Base-by-base conservation (phyloP, 2,113 vertebrate species). In the Oryzias woworae region DNA sequence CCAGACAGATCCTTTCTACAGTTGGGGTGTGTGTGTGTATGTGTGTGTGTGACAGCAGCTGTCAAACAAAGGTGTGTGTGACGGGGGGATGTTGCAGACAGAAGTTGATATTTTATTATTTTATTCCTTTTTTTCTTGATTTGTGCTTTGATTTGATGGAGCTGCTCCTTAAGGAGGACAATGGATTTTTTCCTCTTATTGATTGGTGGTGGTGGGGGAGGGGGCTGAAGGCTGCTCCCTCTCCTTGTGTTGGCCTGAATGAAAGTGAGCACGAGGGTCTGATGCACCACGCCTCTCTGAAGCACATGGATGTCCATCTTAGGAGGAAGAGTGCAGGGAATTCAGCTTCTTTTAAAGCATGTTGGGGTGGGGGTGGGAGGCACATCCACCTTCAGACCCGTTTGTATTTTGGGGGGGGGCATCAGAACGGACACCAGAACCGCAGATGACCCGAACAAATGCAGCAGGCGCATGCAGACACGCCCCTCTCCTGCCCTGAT, bases 61-160 rank as follows among this genome's bases (percentile, higher is more conserved):
- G 75, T 84, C 71, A 83, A 83, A 87, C 83, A 86, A 89, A 89
- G 86, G 86, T 85, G 81, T 73, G 66, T 71, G 62, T 28, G 55
- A 28, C 58, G 65, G 87, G 88, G 87, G 80, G 71, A 78, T 82
- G 66, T 7, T 7, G 31, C 7, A 10, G 31, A 10, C 2, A 12
- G 10, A 36, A 36, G 36, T 36, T 36, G 8, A 2, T 36, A 12
- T 36, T 10, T 36, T 36, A 36, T 6, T 8, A 7, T 7, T 20
- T 20, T 20, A 20, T 20, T 20, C 20, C 8, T 36, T 36, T 36
- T 36, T 12, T 36, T 12, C 36, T 36, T 2, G 8, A 36, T 36
- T 36, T 36, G 36, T 13, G 36, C 36, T 36, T 12, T 36, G 36
- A 36, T 36, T 36, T 36, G 36, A 36, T 36, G 36, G 36, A 36